phyloP scores from a whole-genome alignment of 2,797 vertebrate species.

The Carduelis carduelis region DNA sequence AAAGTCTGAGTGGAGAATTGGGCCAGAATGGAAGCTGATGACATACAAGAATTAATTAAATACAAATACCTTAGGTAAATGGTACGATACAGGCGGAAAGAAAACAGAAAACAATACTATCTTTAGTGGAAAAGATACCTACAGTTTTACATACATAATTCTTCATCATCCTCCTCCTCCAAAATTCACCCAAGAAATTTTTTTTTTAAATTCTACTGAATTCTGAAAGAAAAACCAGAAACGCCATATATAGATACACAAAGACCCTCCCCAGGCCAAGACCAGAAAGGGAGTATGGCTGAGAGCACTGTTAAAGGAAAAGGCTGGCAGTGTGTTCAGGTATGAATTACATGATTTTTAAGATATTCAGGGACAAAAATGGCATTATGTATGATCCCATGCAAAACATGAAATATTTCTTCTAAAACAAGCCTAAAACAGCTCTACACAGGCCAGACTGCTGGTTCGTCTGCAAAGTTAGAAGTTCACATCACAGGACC shows the following conservation, averaged over 20 bases:
- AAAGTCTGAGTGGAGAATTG: not conserved
- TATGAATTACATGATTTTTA: not conserved
- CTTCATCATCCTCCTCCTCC: not conserved
- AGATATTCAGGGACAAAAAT: not conserved
- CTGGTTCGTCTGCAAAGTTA: not conserved
- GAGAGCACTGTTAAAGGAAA: not conserved
- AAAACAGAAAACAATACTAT: not conserved
- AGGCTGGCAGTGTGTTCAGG: not conserved
- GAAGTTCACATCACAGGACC: not conserved
- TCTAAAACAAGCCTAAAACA: not conserved
- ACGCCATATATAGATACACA: not conserved
- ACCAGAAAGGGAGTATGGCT: not conserved
- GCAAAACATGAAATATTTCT: not conserved
- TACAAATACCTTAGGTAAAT: not conserved
- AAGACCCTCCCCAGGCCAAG: not conserved
- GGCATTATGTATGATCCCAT: not conserved
- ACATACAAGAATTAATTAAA: not conserved
- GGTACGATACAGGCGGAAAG: not conserved
- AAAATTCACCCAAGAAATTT: not conserved
- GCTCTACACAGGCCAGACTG: not conserved
- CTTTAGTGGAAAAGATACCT: not conserved
- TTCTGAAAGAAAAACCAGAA: not conserved
- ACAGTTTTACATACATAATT: not conserved
- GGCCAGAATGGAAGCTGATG: not conserved
- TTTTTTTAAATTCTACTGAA: not conserved